Evolutionary conservation across 35 echinoderm and acorn worm species (phyloP).

Genomic region (Heliocidaris tuberculata): DNA sequence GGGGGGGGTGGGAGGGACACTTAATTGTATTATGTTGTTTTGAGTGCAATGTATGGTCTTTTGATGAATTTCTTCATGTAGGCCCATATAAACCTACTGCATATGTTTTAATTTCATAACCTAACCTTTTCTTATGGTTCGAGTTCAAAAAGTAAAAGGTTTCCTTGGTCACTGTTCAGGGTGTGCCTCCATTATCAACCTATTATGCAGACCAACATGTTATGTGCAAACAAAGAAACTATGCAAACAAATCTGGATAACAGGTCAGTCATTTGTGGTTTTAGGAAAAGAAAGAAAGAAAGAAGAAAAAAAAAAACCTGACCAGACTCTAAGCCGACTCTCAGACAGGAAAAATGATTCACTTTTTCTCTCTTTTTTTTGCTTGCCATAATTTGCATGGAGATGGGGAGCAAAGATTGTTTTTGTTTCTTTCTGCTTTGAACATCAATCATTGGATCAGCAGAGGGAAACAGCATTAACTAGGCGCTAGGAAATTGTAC

Average conservation of each 20-base stretch:
- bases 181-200: too few relatives aligned
- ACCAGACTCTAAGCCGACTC: not conserved
- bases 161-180: too few relatives aligned
- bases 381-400: not conserved
- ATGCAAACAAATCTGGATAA: not conserved
- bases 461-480: not conserved
- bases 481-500: not conserved
- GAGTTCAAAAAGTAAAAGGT: too few relatives aligned
- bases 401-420: not conserved
- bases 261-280: not conserved
- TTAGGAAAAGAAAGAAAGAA: not conserved
- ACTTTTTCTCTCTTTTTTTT: not conserved
- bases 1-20: too few relatives aligned
- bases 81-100: not conserved
- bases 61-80: too few relatives aligned
- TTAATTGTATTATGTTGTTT: too few relatives aligned
- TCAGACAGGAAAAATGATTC: constrained; percentile 9
- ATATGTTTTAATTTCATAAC: too few relatives aligned
- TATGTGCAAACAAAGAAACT: not conserved
- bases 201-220: not conserved
- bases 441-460: not conserved
- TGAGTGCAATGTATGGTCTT: too few relatives aligned
- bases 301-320: not conserved
- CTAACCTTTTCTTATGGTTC: too few relatives aligned
- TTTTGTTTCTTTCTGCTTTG: not conserved